Evolutionary conservation across 2,797 vertebrate genomes (phyloP), one percentile per base, ranked within the genome.

Genomic region (Salarias fasciatus): DNA sequence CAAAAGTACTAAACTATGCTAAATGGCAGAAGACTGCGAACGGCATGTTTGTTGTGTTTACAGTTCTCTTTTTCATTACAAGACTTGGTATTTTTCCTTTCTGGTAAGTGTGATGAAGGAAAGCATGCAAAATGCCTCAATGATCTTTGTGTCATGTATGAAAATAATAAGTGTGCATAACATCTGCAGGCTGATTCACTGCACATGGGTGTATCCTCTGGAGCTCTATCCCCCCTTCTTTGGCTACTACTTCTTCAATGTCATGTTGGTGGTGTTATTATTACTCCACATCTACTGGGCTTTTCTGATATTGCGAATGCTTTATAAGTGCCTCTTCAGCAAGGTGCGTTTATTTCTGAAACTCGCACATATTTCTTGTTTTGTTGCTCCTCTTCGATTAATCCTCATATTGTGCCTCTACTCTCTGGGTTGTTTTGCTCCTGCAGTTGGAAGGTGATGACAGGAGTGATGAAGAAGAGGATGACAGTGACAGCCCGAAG

Each of bases 1-100:
- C 94, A 49, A 99, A 98, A 82, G 89, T 98, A 74, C 93, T 97
- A 67, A 95, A 96, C 82, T 99, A 99, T 0, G 95, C 94, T 11
- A 89, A 62, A 53, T 96, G 95, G 95, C 90, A 90, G 43, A 78
- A 77, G 18, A 89, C 94, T 37, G 93, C 95, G 66, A 94, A 96
- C 0, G 1, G 4, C 18, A 85, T 96, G 35, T 98, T 98, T 84
- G 62, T 95, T 62, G 88, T 95, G 66, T 99, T 99, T 47, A 85
- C 95, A 0, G 0, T 88, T 0, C 8, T 88, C 0, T 99, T 97
- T 68, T 92, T 94, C 71, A 33, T 95, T 67, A 96, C 94, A 15
- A 94, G 96, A 65, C 88, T 98, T 36, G 65, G 98, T 44, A 81
- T 97, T 63, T 96, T 97, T 43, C 96, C 97, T 15, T 96, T 94